Conservation (phyloP, 1,140 invertebrate species). For the Chionoecetes opilio region DNA sequence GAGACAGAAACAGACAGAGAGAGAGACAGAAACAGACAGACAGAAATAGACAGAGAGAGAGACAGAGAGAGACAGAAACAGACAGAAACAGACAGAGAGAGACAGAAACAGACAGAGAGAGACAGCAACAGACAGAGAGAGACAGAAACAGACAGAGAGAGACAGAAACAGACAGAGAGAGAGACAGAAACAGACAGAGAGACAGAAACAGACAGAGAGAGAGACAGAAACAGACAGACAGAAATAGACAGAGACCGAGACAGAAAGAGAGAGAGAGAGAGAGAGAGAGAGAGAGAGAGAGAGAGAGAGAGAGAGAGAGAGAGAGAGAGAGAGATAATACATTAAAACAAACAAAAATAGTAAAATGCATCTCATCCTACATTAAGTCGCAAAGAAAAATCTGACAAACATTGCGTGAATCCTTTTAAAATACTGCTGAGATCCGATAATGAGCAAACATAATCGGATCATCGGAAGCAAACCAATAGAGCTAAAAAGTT, state of each 20-base stretch:
- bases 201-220: not conserved
- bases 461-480: not conserved
- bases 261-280: not conserved
- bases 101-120: not conserved
- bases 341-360: not conserved
- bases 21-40: no score
- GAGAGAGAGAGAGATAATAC: not conserved
- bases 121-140: no score
- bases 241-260: not conserved
- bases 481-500: not conserved
- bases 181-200: no score
- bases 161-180: not conserved
- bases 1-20: not conserved
- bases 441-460: constrained; percentile 14
- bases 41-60: not conserved
- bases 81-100: not conserved
- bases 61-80: not conserved
- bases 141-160: no score
- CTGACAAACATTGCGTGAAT: not conserved
- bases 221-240: not conserved
- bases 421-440: not conserved
- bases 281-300: not conserved
- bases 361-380: not conserved
- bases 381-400: not conserved
- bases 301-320: not conserved